Conservation (phyloP, 2,888 invertebrate genomes). For the Eristalis tenax region DNA sequence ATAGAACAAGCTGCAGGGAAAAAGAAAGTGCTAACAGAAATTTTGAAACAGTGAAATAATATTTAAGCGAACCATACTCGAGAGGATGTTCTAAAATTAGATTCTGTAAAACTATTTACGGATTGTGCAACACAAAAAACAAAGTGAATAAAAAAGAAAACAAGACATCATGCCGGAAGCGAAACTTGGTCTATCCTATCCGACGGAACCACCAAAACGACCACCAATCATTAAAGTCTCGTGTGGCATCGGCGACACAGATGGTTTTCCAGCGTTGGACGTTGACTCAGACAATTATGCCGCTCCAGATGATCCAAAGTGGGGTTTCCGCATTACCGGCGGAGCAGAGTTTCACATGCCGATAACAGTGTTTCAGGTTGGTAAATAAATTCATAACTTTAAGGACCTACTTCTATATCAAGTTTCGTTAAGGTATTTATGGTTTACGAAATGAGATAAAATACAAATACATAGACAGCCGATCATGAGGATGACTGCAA, state of each 20-base stretch:
- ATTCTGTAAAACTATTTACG: conserved; percentile 49
- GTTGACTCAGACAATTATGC: conserved; percentile 79
- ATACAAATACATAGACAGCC: background rate
- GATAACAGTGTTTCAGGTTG: conserved; percentile 81
- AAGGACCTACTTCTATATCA: background rate
- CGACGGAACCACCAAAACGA: conserved; percentile 78
- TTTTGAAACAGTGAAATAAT: conserved; percentile 29
- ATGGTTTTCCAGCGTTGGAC: conserved; percentile 80
- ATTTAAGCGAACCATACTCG: conserved; percentile 6
- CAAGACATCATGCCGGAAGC: conserved; percentile 77
- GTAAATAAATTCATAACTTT: conserved; percentile 29
- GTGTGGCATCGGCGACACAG: conserved; percentile 81
- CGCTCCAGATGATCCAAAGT: conserved; percentile 79
- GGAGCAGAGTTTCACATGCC: conserved; percentile 82
- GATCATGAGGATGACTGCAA: background rate
- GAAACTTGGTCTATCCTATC: conserved; percentile 73
- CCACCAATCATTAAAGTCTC: conserved; percentile 78
- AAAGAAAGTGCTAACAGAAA: conserved; percentile 32
- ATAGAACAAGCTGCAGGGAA: background rate
- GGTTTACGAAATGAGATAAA: background rate
- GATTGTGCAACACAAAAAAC: conserved; percentile 55
- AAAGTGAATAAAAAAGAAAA: conserved; percentile 23
- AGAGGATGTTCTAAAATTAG: conserved; percentile 57
- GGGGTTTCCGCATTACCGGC: conserved; percentile 82
- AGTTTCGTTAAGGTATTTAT: background rate